Base-by-base conservation (phyloP, 2,797 vertebrate genomes). In the Ceryle rudis region DNA sequence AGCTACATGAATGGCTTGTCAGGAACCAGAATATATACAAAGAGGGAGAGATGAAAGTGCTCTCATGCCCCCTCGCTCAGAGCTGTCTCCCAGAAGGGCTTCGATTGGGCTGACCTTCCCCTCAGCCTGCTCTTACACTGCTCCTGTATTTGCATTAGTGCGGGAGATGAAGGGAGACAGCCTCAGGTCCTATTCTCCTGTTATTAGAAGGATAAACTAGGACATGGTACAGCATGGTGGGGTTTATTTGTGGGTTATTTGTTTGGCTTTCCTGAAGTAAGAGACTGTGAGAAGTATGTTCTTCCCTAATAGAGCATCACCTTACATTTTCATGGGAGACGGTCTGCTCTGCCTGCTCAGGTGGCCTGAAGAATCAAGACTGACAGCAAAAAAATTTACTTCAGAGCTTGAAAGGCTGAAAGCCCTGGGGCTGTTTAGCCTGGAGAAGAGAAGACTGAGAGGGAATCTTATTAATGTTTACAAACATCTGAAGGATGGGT, bases 241-340 rank as follows among this genome's bases (percentile, higher is more conserved):
- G 13, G 88, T 82, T 94, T 94, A 73, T 89, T 55, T 89, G 77
- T 66, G 17, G 37, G 51, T 86, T 93, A 64, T 91, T 96, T 94
- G 73, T 81, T 81, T 93, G 80, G 65, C 82, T 88, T 94, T 88
- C 51, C 73, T 10, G 7, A 93, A 94, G 72, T 82, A 67, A 81
- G 58, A 86, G 33, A 31, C 51, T 69, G 22, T 78, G 46, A 88
- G 66, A 66, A 90, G 42, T 49, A 39, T 69, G 81, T 78, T 78
- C 49, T 83, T 82, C 66, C 25, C 33, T 90, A 46, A 52, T 8
- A 86, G 73, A 69, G 57, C 79, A 73, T 71, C 75, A 23, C 69
- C 79, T 90, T 78, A 77, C 41, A 35, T 81, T 93, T 94, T 80
- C 67, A 57, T 10, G 44, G 35, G 79, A 85, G 75, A 64, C 49